Base-by-base conservation (phyloP, 2,113 vertebrate species). In the Heptranchias perlo region DNA sequence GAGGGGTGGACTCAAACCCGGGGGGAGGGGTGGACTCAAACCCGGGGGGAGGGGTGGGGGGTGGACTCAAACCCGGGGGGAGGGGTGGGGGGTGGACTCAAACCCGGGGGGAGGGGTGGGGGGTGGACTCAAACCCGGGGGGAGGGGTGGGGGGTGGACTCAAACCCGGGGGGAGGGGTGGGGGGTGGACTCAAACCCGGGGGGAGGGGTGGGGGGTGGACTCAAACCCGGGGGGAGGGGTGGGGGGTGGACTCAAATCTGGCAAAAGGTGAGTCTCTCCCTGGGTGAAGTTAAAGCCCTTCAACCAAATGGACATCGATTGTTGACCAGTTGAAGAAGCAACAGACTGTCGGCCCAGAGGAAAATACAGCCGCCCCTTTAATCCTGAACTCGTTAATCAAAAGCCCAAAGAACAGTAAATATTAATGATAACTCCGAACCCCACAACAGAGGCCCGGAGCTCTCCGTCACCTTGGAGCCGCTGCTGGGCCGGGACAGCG, bases 391-490 rank as follows among this genome's bases (percentile, higher is more conserved):
- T 23, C 0, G 78, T 47, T 82, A 44, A 82, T 44, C 0, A 44
- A 82, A 82, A 14, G 76, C 2, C 13, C n/a, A 78, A 39, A 78
- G n/a, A 39, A 78, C 31, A 78, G 0, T 82, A 1, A 44, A 82
- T 21, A 44, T 44, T 44, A 82, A 82, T 82, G 47, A 82, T 21
- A 21, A 82, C 44, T 35, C 78, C 21, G 78, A 44, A 18, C 76
- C n/a, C 16, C 16, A 21, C 16, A 78, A n/a, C 35, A n/a, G 18
- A 3, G n/a, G 47, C 78, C n/a, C n/a, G n/a, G n/a, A n/a, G n/a
- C n/a, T n/a, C n/a, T n/a, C n/a, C 39, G 16, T 82, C 78, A 93
- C 89, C 89, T 93, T 93, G 89, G 89, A 93, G n/a, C 58, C 16
- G 58, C 89, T 93, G 58, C 6, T 62, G 35, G 54, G 23, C 58